Evolutionary conservation across 2,113 vertebrate genomes (phyloP), one percentile per base, ranked within the genome.

Genomic region (Burhinus oedicnemus): DNA sequence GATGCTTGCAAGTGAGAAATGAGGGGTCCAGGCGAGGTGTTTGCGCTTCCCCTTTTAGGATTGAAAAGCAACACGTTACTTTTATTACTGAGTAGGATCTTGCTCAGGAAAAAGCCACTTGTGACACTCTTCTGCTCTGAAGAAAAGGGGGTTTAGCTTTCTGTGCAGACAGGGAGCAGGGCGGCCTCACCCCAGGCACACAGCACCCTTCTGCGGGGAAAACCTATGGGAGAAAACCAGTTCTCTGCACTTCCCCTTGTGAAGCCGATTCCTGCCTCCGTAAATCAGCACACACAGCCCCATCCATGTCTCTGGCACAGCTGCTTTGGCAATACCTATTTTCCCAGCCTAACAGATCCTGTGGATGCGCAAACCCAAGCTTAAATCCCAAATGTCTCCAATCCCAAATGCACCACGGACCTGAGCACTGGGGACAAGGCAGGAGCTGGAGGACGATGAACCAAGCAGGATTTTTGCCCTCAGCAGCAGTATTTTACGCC

Each of bases 351-450:
- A 44, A 30, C 13, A 49, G 25, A 76, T 68, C n/a, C 44, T 9
- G 3, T 5, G 52, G 38, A 69, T 22, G 38, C 3, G 1, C 27
- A 44, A 70, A 36, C 17, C 74, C 32, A 52, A 36, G 55, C 55
- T 70, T 16, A 52, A 55, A 74, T 40, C 27, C 40, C 40, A 45
- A 20, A 44, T 36, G 13, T 32, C 32, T 54, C 32, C n/a, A 55
- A 0, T 22, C 40, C 60, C 25, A 52, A 36, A 61, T 4, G 38
- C 9, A 5, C 55, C 21, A 2, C 6, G 32, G 40, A n/a, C 34
- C 51, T 30, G 36, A 42, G 44, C 0, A 8, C 21, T n/a, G 58
- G 36, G 34, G 30, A 38, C 32, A 34, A 22, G 12, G 29, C 34
- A 23, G 40, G 66, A 65, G 36, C 51, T 44, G 51, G 36, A 58